Evolutionary conservation across 2,113 vertebrate species (phyloP), one percentile per base, ranked within the genome.

Genomic region (Hoplias malabaricus): DNA sequence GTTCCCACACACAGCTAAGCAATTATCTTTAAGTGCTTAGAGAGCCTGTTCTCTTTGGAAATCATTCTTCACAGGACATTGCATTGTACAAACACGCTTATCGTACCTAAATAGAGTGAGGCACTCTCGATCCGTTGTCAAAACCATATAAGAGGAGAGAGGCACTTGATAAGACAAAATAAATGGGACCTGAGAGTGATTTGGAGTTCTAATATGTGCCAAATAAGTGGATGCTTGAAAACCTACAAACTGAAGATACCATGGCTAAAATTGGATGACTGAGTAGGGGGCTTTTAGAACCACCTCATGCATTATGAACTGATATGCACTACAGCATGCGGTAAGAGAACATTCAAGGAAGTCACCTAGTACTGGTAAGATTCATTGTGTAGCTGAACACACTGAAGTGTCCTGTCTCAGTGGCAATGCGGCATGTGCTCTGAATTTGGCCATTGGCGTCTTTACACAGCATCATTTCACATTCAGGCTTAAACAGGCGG

Each of bases 11-110:
- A 73, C 62, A 57, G 23, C 38, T 43, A 33, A 50, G 25, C 73
- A 71, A 75, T 71, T 71, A 72, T 75, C n/a, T 56, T 34, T 27
- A 71, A 76, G 73, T 70, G 67, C 56, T 65, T 43, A 23, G 25
- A 71, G 63, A 61, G 40, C 25, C 1, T 50, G 14, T 36, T 76
- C 61, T 76, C 46, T 59, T 53, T 23, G 27, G 36, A 62, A 69
- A 19, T 38, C 43, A 34, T 67, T 53, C 10, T 9, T 68, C 16
- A 57, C 29, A 53, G 63, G 42, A 48, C 13, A 70, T 25, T 21
- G 23, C 57, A 56, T 27, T 6, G 46, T 56, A 23, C 21, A 56
- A 25, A 13, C 33, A 73, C 3, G 2, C 27, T 61, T 46, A 61
- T 31, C 29, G n/a, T 14, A 29, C 19, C 10, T 19, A 31, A 40